Percentiles rank a stretch among this genome's conserved stretches.
phyloP scores from a whole-genome alignment of 2,113 vertebrate genomes.

The Eonycteris spelaea region DNA sequence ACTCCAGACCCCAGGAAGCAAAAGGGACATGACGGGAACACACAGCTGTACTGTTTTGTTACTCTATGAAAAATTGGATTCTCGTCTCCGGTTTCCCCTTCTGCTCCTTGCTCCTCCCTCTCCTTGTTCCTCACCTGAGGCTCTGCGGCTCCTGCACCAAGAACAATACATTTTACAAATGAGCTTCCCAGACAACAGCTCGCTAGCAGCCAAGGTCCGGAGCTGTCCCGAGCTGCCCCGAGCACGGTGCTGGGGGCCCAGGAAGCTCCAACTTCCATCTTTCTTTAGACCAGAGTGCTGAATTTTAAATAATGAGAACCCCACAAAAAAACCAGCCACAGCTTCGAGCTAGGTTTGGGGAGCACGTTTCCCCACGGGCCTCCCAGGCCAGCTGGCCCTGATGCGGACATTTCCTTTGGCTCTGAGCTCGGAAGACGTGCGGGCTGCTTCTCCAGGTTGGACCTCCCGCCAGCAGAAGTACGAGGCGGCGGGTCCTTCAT shows the following conservation, averaged over 20 bases:
- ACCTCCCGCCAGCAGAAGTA: too few species aligned
- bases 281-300: background rate
- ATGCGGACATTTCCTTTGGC: background rate
- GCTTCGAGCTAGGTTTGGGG: background rate
- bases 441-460: background rate
- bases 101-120: background rate
- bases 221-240: background rate
- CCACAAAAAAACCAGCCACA: background rate
- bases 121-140: slow-evolving; percentile 38
- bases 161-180: background rate
- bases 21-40: slow-evolving; percentile 72
- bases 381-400: background rate
- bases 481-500: background rate
- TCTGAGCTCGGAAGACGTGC: background rate
- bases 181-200: background rate
- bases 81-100: slow-evolving; percentile 14
- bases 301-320: background rate
- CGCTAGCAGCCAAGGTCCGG: background rate
- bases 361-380: background rate
- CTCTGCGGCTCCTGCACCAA: background rate
- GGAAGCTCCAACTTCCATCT: background rate
- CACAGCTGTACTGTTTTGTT: slow-evolving; percentile 58
- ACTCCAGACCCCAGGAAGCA: slow-evolving; percentile 60
- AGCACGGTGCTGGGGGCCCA: fast-evolving
- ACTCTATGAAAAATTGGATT: slow-evolving; percentile 56